phyloP scores from a whole-genome alignment of 2,888 invertebrate genomes.

The Meloe dianella region DNA sequence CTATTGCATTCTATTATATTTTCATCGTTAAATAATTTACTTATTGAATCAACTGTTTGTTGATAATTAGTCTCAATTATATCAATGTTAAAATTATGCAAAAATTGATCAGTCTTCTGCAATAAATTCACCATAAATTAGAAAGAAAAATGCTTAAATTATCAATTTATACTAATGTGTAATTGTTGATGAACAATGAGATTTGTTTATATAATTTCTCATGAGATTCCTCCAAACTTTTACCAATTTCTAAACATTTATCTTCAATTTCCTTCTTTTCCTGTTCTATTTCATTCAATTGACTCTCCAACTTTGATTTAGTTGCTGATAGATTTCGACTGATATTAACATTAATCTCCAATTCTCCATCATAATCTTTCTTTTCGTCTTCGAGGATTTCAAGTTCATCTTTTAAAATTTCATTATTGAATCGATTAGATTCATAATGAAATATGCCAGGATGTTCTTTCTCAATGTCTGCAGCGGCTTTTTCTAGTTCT shows the following conservation, averaged over 20 bases:
- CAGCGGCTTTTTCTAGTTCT: constrained; percentile 36
- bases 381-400: constrained; percentile 39
- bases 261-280: constrained; percentile 38
- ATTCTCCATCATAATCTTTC: constrained; percentile 18
- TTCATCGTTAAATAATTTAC: constrained; percentile 9
- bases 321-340: constrained; percentile 37
- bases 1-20: constrained; percentile 33
- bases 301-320: constrained; percentile 32
- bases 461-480: constrained; percentile 38
- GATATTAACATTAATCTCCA: constrained; percentile 31
- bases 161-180: not conserved
- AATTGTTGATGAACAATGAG: not conserved
- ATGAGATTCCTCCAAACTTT: constrained; percentile 43
- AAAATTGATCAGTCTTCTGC: constrained; percentile 23
- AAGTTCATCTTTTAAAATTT: constrained; percentile 44
- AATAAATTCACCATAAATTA: constrained; percentile 15
- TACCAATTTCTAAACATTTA: constrained; percentile 39
- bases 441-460: constrained; percentile 46
- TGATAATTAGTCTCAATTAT: not conserved
- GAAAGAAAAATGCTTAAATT: not conserved
- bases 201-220: constrained; percentile 41
- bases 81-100: not conserved
- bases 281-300: constrained; percentile 39
- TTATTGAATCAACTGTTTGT: not conserved
- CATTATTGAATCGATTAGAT: constrained; percentile 42